Conservation (phyloP, 2,888 invertebrate species). For the Tiliacea citrago region DNA sequence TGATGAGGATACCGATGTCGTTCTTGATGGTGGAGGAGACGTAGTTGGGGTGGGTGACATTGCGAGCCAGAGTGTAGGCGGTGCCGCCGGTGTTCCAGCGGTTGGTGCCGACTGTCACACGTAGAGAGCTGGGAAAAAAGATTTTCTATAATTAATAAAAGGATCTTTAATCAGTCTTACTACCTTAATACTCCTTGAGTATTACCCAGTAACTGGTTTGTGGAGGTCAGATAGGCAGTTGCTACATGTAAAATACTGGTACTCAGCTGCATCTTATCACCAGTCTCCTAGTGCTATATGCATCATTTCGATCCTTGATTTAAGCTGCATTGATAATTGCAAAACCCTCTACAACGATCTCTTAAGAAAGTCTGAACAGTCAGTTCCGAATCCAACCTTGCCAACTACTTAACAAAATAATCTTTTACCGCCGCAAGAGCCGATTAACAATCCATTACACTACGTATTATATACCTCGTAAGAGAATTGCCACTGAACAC, state of each 20-base stretch:
- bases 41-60: constrained; percentile 80
- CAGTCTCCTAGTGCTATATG: neutral
- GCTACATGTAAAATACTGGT: neutral
- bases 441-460: neutral
- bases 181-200: neutral
- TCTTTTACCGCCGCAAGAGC: neutral
- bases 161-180: neutral
- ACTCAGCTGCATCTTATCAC: neutral
- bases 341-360: no score
- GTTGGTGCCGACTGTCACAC: constrained; percentile 79
- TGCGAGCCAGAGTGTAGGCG: constrained; percentile 70
- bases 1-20: constrained; percentile 79
- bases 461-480: constrained; percentile 31
- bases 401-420: neutral
- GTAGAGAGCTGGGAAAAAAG: constrained; percentile 70
- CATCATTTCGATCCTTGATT: neutral
- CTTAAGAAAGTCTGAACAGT: no score
- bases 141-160: neutral
- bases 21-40: constrained; percentile 76
- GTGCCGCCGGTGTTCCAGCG: constrained; percentile 78
- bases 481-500: constrained; percentile 47
- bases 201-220: neutral
- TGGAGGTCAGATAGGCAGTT: no score
- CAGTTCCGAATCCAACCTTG: neutral
- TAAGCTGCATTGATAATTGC: neutral